These are phyloP conservation scores for Hormaphis cornu DNA, from an alignment of 1,140 invertebrate species.

Conservation along the genomic window DNA sequence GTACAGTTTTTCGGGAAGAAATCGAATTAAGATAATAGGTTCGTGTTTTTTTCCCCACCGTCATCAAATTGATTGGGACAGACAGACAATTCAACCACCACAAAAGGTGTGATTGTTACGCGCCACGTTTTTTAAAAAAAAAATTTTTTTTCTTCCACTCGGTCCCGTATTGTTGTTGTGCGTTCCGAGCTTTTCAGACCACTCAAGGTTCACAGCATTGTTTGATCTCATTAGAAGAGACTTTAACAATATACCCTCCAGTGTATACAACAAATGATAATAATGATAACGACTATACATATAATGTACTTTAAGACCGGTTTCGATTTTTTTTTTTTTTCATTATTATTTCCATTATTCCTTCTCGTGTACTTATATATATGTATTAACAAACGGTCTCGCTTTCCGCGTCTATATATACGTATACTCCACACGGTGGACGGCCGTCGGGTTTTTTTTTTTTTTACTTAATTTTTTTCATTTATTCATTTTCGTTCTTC, in stretches of 20 bases:
- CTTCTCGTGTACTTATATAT: too few species aligned
- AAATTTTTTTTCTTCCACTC: background rate
- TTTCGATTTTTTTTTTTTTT: slow-evolving; percentile 6
- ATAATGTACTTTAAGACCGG: slow-evolving; percentile 10
- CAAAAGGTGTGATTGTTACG: slow-evolving; percentile 30
- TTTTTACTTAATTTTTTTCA: too few species aligned
- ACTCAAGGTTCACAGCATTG: slow-evolving; percentile 29
- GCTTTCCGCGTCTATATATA: too few species aligned
- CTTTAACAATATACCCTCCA: slow-evolving; percentile 24
- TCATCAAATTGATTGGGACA: slow-evolving; percentile 20
- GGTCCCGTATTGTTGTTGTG: slow-evolving; percentile 19
- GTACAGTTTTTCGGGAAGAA: background rate
- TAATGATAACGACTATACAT: background rate
- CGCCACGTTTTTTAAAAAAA: background rate
- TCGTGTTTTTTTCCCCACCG: background rate
- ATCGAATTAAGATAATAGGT: slow-evolving; percentile 7
- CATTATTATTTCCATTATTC: background rate
- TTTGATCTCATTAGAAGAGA: slow-evolving; percentile 31
- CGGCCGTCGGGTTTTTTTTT: too few species aligned
- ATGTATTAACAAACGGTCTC: too few species aligned
- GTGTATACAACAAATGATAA: background rate
- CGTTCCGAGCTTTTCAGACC: slow-evolving; percentile 24
- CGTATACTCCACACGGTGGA: too few species aligned
- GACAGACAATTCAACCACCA: slow-evolving; percentile 14
- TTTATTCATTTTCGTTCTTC: too few species aligned